Conservation (phyloP, 1,140 invertebrate genomes). For the Heliothis virescens region DNA sequence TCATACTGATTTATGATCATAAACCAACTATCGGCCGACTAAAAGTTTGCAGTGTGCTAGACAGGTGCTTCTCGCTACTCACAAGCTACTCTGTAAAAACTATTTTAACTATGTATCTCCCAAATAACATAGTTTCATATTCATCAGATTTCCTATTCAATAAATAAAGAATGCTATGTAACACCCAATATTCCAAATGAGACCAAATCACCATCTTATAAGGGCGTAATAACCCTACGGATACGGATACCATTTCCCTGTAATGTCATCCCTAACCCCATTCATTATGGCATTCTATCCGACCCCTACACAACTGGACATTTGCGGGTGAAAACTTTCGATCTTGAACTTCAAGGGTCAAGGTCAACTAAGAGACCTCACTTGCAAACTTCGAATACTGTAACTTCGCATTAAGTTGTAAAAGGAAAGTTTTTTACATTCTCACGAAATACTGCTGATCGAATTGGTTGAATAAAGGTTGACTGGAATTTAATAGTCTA, state of each 20-base stretch:
- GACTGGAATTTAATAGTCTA: not conserved
- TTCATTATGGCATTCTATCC: slow-evolving; percentile 16
- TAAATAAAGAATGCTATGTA: no score
- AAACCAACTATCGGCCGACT: no score
- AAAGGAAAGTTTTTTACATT: slow-evolving; percentile 6
- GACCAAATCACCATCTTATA: slow-evolving; percentile 1
- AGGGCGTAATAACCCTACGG: slow-evolving; percentile 13
- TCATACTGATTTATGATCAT: no score
- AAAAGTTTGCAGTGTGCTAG: no score
- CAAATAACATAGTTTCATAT: no score
- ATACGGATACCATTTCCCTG: slow-evolving; percentile 6
- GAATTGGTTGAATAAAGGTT: not conserved
- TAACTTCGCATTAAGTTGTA: slow-evolving; percentile 18
- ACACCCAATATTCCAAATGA: slow-evolving; percentile 37
- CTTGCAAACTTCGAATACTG: slow-evolving; percentile 1
- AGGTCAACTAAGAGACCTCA: slow-evolving; percentile 22
- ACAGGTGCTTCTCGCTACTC: no score
- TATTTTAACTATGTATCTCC: no score
- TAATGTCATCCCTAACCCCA: slow-evolving; percentile 1
- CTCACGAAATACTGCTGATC: not conserved
- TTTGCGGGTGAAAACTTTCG: not conserved
- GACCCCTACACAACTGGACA: no score
- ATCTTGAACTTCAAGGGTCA: not conserved
- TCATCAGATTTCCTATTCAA: no score
- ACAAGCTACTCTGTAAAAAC: no score